Evolutionary conservation across 1,140 invertebrate species (phyloP), one percentile per base, ranked within the genome.

Genomic region (Megathymus violae): DNA sequence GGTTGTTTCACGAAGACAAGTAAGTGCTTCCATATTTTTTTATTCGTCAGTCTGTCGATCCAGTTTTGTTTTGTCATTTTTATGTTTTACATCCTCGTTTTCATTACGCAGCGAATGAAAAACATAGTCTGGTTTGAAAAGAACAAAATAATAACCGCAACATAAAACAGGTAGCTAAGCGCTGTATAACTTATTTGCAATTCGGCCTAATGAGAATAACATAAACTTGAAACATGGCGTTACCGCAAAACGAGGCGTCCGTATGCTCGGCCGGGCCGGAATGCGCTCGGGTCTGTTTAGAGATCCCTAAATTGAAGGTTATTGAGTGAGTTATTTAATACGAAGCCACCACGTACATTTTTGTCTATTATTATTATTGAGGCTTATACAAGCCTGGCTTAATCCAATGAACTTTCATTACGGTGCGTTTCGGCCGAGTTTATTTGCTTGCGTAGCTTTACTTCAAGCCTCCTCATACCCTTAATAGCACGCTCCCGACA

Each of bases 321-420:
- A 88, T 89, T 89, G 87, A 87, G 77, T 88, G 84, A 89, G 85
- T 89, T 89, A 89, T 86, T 87, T 84, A 85, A 85, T 81, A 77
- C 66, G 64, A 48, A 48, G 62, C 58, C 73, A 80, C 78, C 80
- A 86, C 88, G 82, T 89, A 83, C 82, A 87, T 90, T 88, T 89
- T 90, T 88, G 82, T 66, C 77, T 80, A 85, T 88, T 89, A 87
- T 88, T 86, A 85, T 87, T 89, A 88, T 89, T 88, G 80, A 74
- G 77, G 81, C 76, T 79, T 80, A 79, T 64, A 62, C 76, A 82
- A 80, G 79, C 81, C 71, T 62, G 62, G 71, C 75, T 65, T 90
- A 90, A 90, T 90, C 88, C 88, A 90, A 88, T 90, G 84, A 87
- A 87, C 71, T 85, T 83, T 85, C 82, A 88, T 90, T 90, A 88